These are phyloP conservation scores for Caenorhabditis latens DNA, from an alignment of 1,140 invertebrate species.

Conservation along the genomic window DNA sequence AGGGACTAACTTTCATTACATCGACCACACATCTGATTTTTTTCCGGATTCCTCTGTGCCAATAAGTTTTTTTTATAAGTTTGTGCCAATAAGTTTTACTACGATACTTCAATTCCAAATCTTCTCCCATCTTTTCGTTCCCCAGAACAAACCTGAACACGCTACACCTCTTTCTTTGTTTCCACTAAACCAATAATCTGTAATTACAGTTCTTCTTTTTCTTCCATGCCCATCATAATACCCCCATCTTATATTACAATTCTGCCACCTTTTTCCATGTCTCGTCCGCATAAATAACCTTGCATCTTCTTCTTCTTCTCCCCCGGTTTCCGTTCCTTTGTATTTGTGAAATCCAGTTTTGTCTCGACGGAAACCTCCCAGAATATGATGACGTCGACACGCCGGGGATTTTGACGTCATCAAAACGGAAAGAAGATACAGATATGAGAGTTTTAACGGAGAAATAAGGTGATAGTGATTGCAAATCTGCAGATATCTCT, in stretches of 20 bases:
- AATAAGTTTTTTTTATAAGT: too few species aligned
- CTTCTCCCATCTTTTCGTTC: too few species aligned
- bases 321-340: constrained; percentile 40
- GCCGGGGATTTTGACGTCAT: constrained; percentile 3
- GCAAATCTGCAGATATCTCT: constrained; percentile 48
- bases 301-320: constrained; percentile 15
- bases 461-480: background rate
- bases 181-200: constrained; percentile 8
- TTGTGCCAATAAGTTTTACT: too few species aligned
- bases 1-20: too few species aligned
- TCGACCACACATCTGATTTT: too few species aligned
- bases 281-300: constrained; percentile 33
- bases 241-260: constrained; percentile 14
- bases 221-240: constrained; percentile 8
- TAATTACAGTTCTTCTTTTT: constrained; percentile 20
- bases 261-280: constrained; percentile 2
- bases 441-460: background rate
- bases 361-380: constrained; percentile 41
- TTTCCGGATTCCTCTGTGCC: too few species aligned
- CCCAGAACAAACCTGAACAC: background rate
- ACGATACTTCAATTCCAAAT: too few species aligned
- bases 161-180: background rate
- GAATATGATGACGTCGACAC: constrained; percentile 34
- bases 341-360: constrained; percentile 50
- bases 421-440: background rate